Percentiles rank a stretch among this genome's conserved stretches.
phyloP scores from a whole-genome alignment of 2,113 vertebrate species.

The Centropus bengalensis region DNA sequence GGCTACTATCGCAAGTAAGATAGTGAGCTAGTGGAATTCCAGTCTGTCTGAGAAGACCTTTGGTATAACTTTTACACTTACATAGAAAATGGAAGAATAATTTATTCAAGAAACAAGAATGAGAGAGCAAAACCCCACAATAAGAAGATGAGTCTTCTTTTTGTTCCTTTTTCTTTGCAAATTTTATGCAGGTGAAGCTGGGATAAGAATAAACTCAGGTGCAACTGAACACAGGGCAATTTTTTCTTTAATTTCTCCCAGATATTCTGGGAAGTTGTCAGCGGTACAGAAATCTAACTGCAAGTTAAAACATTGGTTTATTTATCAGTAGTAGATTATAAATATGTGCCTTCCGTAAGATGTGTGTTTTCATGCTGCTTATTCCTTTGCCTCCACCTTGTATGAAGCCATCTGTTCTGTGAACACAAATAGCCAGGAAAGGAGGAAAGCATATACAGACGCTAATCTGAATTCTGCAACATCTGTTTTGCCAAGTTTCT shows the following conservation, averaged over 20 bases:
- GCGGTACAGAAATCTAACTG: not conserved
- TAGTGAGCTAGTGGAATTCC: not conserved
- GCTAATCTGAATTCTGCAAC: not conserved
- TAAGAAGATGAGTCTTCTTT: not conserved
- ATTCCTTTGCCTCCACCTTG: not conserved
- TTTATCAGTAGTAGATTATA: not conserved
- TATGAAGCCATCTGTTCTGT: not conserved
- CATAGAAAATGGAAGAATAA: not conserved
- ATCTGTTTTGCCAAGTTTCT: not conserved
- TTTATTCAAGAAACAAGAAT: not conserved
- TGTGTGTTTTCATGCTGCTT: not conserved
- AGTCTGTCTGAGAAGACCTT: not conserved
- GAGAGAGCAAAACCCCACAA: not conserved
- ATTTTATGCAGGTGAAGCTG: not conserved
- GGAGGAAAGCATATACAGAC: not conserved
- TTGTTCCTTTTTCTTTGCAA: not conserved
- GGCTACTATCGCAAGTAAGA: not conserved
- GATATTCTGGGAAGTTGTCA: not conserved
- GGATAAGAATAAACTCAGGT: not conserved
- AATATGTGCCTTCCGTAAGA: not conserved
- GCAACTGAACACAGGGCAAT: not conserved
- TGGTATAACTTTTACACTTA: not conserved
- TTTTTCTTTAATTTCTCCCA: not conserved
- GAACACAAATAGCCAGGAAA: not conserved
- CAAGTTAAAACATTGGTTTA: not conserved